phyloP scores from a whole-genome alignment of 2,888 invertebrate species.

The Pristionchus japonicus region DNA sequence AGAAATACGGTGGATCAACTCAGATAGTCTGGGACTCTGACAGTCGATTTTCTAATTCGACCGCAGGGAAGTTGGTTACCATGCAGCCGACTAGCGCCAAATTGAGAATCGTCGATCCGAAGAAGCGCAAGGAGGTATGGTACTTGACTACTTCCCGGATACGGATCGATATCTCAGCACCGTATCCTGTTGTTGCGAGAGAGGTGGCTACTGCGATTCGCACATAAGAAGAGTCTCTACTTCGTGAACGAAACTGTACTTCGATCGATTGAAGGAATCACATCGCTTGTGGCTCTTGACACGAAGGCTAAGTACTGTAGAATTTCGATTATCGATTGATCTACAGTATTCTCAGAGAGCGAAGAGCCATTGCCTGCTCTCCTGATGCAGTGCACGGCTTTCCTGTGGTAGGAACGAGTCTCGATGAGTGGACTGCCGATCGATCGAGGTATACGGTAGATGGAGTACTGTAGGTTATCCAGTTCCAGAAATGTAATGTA shows the following conservation, averaged over 20 bases:
- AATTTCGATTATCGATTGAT: neutral
- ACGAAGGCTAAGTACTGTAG: neutral
- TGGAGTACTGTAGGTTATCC: neutral
- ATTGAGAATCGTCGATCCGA: constrained; percentile 7
- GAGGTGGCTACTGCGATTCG: constrained; percentile 32
- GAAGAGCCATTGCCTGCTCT: neutral
- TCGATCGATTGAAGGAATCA: constrained; percentile 36
- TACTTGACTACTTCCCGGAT: neutral
- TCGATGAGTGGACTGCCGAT: constrained; percentile 37
- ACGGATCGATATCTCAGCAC: neutral
- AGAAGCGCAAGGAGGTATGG: constrained; percentile 25
- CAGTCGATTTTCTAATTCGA: neutral
- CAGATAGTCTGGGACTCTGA: constrained; percentile 40
- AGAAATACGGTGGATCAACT: neutral
- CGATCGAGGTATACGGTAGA: constrained; percentile 20
- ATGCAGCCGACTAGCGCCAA: constrained; percentile 11
- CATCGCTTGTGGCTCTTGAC: constrained; percentile 33
- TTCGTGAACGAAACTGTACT: constrained; percentile 32
- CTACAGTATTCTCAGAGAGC: constrained; percentile 16
- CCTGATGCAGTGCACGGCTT: constrained; percentile 15
- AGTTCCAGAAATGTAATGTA: constrained; percentile 15
- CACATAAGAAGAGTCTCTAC: neutral
- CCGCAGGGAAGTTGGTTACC: neutral
- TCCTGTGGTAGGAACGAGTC: constrained; percentile 14
- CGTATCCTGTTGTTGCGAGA: constrained; percentile 32